Base-by-base conservation (phyloP, 1,140 invertebrate genomes). In the Heliconius congener region DNA sequence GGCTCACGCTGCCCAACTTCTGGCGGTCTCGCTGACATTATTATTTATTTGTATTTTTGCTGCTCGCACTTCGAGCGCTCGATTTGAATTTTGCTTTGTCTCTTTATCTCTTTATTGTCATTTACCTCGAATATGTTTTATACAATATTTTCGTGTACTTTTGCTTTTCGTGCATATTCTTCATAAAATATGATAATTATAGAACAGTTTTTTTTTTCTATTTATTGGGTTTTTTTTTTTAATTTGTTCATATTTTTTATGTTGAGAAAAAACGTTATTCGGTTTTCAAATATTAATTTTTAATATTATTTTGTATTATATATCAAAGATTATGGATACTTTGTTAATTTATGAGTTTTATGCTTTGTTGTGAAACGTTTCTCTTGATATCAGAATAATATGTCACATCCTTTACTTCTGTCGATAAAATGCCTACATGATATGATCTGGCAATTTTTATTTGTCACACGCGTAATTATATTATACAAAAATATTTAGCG, bases 371-470 rank as follows among this genome's bases (percentile, higher is more conserved):
- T 80, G 79, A 84, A 82, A 81, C 71, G 77, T 78, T 79, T 70
- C 74, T 75, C 66, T 76, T 73, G 80, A 79, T 84, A 84, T 83
- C 84, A 78, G 66, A 77, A 74, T 66, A 30, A 66, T 72, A 57
- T 66, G 73, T 60, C 76, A 86, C 83, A 86, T 86, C 84, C 84
- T 84, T 85, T 79, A 77, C 74, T 81, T 60, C 55, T 82, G 71
- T 70, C 71, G 81, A 84, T 80, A 82, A 84, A 82, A 71, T 81
- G 82, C 71, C 66, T 60, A 79, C 71, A 73, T 73, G 71, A 74
- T 78, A 76, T 80, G 83, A 83, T 83, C 83, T 81, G 81, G 80
- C 83, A 83, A 82, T 84, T 85, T 85, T 84, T 82, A 83, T 80
- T 73, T 76, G 11, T 71, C 73, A 79, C 71, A 70, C 66, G 50